Base-by-base conservation (phyloP, 2,113 vertebrate species). In the Eurystomus gularis region DNA sequence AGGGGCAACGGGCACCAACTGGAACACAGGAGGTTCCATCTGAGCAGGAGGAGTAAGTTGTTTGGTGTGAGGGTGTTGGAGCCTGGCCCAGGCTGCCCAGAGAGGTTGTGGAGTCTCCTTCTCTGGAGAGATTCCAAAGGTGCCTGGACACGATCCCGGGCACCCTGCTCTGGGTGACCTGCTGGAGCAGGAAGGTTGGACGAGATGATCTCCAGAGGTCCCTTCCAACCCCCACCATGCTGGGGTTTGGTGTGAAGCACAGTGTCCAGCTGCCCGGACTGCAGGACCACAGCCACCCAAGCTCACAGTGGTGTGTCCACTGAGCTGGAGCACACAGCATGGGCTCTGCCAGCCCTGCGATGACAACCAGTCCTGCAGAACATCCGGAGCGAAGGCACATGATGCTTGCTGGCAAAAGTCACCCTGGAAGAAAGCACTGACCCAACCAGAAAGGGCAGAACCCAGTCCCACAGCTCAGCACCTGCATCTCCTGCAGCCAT, bases 371-470 rank as follows among this genome's bases (percentile, higher is more conserved):
- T 25, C 46, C 51, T 86, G 52, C 54, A 24, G 62, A 58, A 78
- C 44, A 55, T 42, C 0, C 0, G 61, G 23, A 65, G 48, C 0
- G 1, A 84, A 85, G 82, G n/a, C 4, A 0, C 7, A 2, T 4
- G 37, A 35, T 39, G 6, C 44, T 80, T 80, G 52, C 83, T 93
- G 52, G 66, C 44, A 61, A 28, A 66, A 82, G 23, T 55, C 24
- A 15, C 35, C 58, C 26, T 40, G 68, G 72, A 62, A 58, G 76
- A 51, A 69, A 65, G 57, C 48, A 61, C 73, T 46, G 55, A 73
- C 55, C 42, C 76, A 81, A 35, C 86, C 7, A 19, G 95, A 75
- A 81, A 0, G 35, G 64, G 64, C 68, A 88, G 90, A 7, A 16
- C 42, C 72, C 33, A 20, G 10, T 69, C 2, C 0, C 18, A 39